These are phyloP conservation scores for Itoplectis maculator DNA, from an alignment of 2,888 invertebrate genomes.

Conservation along the genomic window DNA sequence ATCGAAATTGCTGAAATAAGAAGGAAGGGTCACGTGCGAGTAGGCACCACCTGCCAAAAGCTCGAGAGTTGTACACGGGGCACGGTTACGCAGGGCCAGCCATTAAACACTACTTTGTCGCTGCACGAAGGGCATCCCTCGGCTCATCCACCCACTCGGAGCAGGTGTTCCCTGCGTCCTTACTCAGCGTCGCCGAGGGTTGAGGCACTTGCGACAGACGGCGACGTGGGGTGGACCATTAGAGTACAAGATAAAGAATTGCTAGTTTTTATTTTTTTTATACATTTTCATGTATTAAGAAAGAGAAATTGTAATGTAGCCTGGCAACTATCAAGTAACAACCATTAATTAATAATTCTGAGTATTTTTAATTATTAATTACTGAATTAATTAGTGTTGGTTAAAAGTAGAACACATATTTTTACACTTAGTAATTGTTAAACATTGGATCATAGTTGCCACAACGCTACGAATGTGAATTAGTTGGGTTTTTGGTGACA, in stretches of 20 bases:
- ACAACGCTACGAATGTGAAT: too few relatives aligned
- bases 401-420: too few relatives aligned
- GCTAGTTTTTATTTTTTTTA: background rate
- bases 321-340: too few relatives aligned
- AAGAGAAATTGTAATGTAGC: background rate
- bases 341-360: too few relatives aligned
- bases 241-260: background rate
- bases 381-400: too few relatives aligned
- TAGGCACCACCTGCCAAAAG: slow-evolving; percentile 39
- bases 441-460: too few relatives aligned
- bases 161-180: slow-evolving; percentile 68
- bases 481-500: too few relatives aligned
- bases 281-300: background rate
- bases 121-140: slow-evolving; percentile 28
- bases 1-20: slow-evolving; percentile 32
- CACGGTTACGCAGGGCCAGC: slow-evolving; percentile 35
- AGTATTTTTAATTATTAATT: too few relatives aligned
- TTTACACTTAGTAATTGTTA: too few relatives aligned
- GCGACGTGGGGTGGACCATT: background rate
- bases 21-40: slow-evolving; percentile 8
- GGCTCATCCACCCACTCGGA: slow-evolving; percentile 40
- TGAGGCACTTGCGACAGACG: slow-evolving; percentile 27
- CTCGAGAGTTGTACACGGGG: slow-evolving; percentile 20
- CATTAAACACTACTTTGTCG: slow-evolving; percentile 72
- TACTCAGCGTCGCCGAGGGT: background rate